Evolutionary conservation across 2,113 vertebrate genomes (phyloP).

Genomic region (Psophia crepitans): DNA sequence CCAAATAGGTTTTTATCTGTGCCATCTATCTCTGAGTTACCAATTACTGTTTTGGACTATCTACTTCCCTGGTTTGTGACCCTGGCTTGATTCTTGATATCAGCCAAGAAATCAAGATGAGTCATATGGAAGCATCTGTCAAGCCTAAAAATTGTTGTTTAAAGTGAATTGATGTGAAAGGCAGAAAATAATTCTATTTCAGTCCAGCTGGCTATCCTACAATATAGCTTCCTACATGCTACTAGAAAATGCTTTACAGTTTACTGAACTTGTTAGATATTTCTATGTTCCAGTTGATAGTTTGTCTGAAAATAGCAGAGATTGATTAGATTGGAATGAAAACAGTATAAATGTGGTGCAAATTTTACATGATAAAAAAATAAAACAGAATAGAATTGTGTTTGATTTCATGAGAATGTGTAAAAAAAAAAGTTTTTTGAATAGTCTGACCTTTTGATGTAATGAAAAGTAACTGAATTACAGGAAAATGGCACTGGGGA

Average conservation of each 20-base stretch:
- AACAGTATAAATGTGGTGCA: not conserved
- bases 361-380: not conserved
- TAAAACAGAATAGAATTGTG: not conserved
- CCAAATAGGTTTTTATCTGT: not conserved
- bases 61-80: not conserved
- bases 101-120: constrained; percentile 21
- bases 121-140: constrained; percentile 47
- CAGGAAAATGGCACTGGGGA: not conserved
- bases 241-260: constrained; percentile 26
- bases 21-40: not conserved
- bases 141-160: constrained; percentile 26
- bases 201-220: constrained; percentile 31
- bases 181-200: constrained; percentile 15
- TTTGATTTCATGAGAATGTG: not conserved
- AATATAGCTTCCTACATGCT: not conserved
- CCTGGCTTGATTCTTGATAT: not conserved
- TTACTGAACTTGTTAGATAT: constrained; percentile 35
- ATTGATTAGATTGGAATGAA: not conserved
- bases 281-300: not conserved
- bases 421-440: not conserved
- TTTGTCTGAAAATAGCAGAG: constrained; percentile 33
- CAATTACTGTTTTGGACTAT: not conserved
- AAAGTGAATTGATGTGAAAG: constrained; percentile 32
- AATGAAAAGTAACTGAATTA: not conserved
- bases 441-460: not conserved